phyloP scores from a whole-genome alignment of 2,797 vertebrate species.

The Cyprinodon diabolis region DNA sequence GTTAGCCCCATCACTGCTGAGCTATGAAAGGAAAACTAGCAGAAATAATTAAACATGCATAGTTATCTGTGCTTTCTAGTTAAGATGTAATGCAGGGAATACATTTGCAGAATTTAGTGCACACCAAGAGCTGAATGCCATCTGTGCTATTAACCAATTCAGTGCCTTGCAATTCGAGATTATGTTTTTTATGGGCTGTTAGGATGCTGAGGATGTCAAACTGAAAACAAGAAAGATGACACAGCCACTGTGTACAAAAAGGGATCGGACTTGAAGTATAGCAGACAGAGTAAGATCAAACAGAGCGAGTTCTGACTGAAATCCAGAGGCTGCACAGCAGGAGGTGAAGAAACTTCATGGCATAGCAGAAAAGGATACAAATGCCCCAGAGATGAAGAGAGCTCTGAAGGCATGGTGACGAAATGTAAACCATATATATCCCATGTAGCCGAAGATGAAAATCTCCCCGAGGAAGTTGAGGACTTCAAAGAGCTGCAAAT shows the following conservation, averaged over 20 bases:
- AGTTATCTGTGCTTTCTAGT: conserved; percentile 19
- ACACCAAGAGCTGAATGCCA: conserved; percentile 21
- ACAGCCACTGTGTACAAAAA: conserved; percentile 29
- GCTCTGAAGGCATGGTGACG: conserved; percentile 85
- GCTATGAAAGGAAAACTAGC: conserved; percentile 39
- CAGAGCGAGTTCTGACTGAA: conserved; percentile 11
- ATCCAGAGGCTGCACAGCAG: conserved; percentile 36
- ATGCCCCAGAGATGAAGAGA: conserved; percentile 85
- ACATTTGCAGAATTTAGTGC: conserved; percentile 55
- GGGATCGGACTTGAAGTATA: conserved; percentile 11
- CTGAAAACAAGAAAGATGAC: conserved; percentile 25
- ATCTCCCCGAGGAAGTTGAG: conserved; percentile 91
- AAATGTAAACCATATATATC: conserved; percentile 85
- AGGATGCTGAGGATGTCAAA: conserved; percentile 25
- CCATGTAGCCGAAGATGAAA: conserved; percentile 90
- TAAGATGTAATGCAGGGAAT: conserved; percentile 44
- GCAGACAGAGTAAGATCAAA: conserved; percentile 10
- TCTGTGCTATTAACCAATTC: conserved; percentile 42
- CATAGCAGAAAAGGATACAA: conserved; percentile 85
- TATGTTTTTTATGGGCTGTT: conserved; percentile 13
- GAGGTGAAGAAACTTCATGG: conserved; percentile 27
- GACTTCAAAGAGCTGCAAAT: conserved; percentile 89
- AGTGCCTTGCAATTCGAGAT: conserved; percentile 33
- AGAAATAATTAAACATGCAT: conserved; percentile 47
- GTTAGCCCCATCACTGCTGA: too few species aligned